These are phyloP conservation scores for Agrochola litura DNA, from an alignment of 2,888 invertebrate species.

Conservation along the genomic window DNA sequence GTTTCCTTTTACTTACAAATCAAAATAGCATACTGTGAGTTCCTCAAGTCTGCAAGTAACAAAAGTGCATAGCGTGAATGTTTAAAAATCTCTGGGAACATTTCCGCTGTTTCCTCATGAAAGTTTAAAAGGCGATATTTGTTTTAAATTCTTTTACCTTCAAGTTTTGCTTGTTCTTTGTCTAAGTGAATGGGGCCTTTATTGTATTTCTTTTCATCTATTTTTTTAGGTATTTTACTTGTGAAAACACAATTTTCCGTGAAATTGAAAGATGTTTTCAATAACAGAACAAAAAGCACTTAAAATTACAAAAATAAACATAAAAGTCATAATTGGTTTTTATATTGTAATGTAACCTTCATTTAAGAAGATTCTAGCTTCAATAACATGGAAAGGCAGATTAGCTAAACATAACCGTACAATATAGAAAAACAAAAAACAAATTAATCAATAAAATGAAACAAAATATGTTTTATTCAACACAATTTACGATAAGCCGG, in stretches of 20 bases:
- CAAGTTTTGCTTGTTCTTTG: constrained; percentile 39
- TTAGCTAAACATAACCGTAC: no score
- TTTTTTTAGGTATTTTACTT: neutral
- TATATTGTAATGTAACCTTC: no score
- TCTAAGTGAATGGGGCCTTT: constrained; percentile 35
- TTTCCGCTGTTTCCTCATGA: constrained; percentile 30
- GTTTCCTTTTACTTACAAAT: constrained; percentile 26
- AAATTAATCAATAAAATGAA: no score
- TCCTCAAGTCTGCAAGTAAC: constrained; percentile 39
- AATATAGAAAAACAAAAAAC: no score
- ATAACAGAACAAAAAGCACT: neutral
- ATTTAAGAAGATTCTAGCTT: no score
- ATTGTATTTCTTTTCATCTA: constrained; percentile 2
- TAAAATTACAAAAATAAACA: neutral
- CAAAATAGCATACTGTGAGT: constrained; percentile 32
- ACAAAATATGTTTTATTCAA: constrained; percentile 14
- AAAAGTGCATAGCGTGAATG: constrained; percentile 54
- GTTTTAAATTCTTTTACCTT: constrained; percentile 61
- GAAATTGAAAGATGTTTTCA: neutral
- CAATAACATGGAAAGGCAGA: no score
- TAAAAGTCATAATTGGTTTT: neutral
- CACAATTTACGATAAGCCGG: constrained; percentile 27
- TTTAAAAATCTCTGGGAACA: constrained; percentile 44
- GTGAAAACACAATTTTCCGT: neutral
- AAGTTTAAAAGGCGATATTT: constrained; percentile 61